These are phyloP conservation scores for Leiothrix lutea DNA, from an alignment of 2,113 vertebrate species.

Conservation along the genomic window DNA sequence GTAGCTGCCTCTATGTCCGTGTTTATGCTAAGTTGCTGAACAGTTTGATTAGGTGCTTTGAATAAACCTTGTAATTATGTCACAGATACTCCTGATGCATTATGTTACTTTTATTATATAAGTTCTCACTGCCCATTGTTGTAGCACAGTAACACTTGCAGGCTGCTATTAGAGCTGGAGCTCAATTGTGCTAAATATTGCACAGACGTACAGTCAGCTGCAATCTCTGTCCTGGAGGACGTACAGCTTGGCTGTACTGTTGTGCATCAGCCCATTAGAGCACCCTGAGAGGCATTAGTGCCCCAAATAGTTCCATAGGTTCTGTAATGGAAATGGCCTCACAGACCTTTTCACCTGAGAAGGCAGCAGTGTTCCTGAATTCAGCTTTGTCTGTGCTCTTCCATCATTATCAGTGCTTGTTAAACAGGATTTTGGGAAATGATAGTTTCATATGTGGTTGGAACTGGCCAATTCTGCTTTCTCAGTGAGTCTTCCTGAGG, in stretches of 20 bases:
- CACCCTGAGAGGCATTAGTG: not conserved
- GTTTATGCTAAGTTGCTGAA: not conserved
- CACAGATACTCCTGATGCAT: not conserved
- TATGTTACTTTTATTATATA: not conserved
- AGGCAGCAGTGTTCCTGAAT: not conserved
- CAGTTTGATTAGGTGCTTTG: slow-evolving; percentile 39
- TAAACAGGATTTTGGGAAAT: not conserved
- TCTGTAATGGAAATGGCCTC: not conserved
- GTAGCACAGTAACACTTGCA: not conserved
- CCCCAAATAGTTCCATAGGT: not conserved
- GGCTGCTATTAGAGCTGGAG: not conserved
- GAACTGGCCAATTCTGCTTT: not conserved
- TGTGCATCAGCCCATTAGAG: not conserved
- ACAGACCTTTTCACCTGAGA: not conserved
- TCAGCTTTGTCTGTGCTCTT: not conserved
- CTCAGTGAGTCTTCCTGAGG: not conserved
- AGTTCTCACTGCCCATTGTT: not conserved
- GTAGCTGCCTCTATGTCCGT: not conserved
- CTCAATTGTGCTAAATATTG: not conserved
- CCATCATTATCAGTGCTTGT: not conserved
- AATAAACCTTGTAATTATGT: slow-evolving; percentile 28
- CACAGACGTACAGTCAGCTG: not conserved
- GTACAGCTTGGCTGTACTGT: not conserved
- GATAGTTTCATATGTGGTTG: not conserved
- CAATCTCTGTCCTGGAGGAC: not conserved